Base-by-base conservation (phyloP, 37 sponge, comb jelly and placozoan species). In the Cladorhizidae sp. region DNA sequence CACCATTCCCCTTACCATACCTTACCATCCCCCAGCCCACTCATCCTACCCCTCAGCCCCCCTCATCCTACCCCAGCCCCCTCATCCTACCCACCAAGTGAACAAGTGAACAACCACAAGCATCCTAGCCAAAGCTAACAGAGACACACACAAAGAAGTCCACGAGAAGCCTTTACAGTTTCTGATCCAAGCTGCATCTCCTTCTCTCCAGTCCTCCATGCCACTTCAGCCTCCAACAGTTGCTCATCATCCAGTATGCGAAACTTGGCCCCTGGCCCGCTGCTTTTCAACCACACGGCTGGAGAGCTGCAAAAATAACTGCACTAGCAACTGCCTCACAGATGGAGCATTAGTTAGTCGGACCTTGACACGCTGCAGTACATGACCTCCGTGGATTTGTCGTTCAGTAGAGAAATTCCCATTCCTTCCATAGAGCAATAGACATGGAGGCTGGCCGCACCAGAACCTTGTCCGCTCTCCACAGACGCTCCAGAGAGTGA, bases 381-480 rank as follows among this genome's bases (percentile, higher is more conserved):
- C 14, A 31, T 18, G 8, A 75, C 76, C 32, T 75, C 76, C 6
- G 29, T 38, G 7, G 76, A 59, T 55, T 29, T 54, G 35, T 54
- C 42, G 36, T 77, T 77, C 3, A 77, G 25, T 21, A 77, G 9
- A 8, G 78, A 77, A 1, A 77, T 8, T 22, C 78, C 78, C 28
- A 77, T 21, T 41, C 78, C 78, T 37, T 77, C 78, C 40, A 77
- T 40, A 3, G 78, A 77, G 41, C 78, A 77, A 33, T 57, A 77
- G 3, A 77, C 42, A 40, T 77, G 64, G 37, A 77, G 20, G 36
- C 32, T 31, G 9, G 67, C n/a, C n/a, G n/a, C n/a, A n/a, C n/a
- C n/a, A n/a, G n/a, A n/a, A n/a, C 26, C 31, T 65, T 65, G 61
- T 31, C 67, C 11, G 17, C 31, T 31, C 26, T 65, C 35, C 36